Evolutionary conservation across 2,888 invertebrate genomes (phyloP).

Genomic region (Amblyjoppa proteus): DNA sequence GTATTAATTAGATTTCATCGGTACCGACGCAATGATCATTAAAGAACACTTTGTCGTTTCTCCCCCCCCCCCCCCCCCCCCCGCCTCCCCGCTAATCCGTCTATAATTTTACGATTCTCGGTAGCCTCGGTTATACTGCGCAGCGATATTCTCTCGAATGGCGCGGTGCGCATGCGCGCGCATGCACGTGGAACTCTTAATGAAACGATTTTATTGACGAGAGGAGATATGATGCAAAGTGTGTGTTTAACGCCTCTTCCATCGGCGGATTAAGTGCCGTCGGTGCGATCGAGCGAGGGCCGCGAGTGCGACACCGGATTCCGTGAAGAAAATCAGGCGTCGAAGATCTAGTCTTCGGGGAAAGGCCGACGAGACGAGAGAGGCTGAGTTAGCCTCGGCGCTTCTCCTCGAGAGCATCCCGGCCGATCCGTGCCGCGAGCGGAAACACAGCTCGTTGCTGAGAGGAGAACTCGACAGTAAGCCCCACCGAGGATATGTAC

Average conservation of each 20-base stretch:
- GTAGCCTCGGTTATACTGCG: not conserved
- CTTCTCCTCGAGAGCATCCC: conserved; percentile 7
- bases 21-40: conserved; percentile 33
- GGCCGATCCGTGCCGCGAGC: conserved; percentile 43
- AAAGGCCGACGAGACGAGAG: conserved; percentile 51
- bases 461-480: conserved; percentile 26
- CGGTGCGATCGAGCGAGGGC: conserved; percentile 48
- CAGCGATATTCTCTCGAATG: conserved; percentile 44
- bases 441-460: conserved; percentile 59
- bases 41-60: conserved; percentile 50
- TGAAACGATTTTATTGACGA: conserved; percentile 64
- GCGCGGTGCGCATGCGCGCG: conserved; percentile 1
- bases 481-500: not conserved
- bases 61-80: no score
- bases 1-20: not conserved
- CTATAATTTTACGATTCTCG: conserved; percentile 12
- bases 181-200: conserved; percentile 26
- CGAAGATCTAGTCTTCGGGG: conserved; percentile 69
- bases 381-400: not conserved
- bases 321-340: conserved; percentile 69
- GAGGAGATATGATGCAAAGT: conserved; percentile 37
- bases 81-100: conserved; percentile 41
- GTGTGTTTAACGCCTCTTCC: conserved; percentile 49
- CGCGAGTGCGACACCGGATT: conserved; percentile 58
- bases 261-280: conserved; percentile 59